Conservation (phyloP, 2,888 invertebrate species). For the Hydraecia micacea region DNA sequence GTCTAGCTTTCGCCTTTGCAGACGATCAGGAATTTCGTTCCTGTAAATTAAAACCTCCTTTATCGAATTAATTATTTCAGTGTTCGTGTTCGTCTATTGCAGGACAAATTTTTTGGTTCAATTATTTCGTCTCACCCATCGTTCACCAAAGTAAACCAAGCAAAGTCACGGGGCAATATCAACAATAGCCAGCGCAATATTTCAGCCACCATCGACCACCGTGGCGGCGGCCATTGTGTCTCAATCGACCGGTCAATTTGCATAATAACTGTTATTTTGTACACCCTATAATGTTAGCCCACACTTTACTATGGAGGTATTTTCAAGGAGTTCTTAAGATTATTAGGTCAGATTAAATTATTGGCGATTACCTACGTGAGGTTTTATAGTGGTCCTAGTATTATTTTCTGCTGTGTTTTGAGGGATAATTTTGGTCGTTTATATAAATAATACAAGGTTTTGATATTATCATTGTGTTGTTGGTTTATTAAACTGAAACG, state of each 20-base stretch:
- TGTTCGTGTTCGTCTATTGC: neutral
- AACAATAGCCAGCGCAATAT: conserved; percentile 42
- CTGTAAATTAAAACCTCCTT: neutral
- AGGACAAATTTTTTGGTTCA: neutral
- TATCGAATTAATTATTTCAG: neutral
- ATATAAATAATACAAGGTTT: neutral
- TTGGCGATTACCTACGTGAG: conserved; percentile 23
- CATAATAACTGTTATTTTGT: conserved; percentile 71
- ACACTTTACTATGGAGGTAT: conserved; percentile 42
- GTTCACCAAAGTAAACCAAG: neutral
- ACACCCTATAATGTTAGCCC: conserved; percentile 51
- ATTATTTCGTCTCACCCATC: neutral
- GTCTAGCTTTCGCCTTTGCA: too few relatives aligned
- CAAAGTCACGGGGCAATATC: conserved; percentile 32
- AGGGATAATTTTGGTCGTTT: neutral
- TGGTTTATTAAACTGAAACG: neutral
- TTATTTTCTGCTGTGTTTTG: conserved; percentile 23
- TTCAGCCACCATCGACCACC: conserved; percentile 46
- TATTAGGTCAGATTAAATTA: conserved; percentile 60
- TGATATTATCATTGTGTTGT: neutral
- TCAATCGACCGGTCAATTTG: conserved; percentile 68
- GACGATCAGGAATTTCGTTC: neutral
- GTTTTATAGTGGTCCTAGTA: conserved; percentile 26
- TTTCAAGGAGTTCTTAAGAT: conserved; percentile 60
- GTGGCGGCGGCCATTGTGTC: conserved; percentile 61